A percentile compares a stretch with the other conserved stretches of the same genome.
phyloP scores from a whole-genome alignment of 2,888 invertebrate species.

The Callyntrura sp. region DNA sequence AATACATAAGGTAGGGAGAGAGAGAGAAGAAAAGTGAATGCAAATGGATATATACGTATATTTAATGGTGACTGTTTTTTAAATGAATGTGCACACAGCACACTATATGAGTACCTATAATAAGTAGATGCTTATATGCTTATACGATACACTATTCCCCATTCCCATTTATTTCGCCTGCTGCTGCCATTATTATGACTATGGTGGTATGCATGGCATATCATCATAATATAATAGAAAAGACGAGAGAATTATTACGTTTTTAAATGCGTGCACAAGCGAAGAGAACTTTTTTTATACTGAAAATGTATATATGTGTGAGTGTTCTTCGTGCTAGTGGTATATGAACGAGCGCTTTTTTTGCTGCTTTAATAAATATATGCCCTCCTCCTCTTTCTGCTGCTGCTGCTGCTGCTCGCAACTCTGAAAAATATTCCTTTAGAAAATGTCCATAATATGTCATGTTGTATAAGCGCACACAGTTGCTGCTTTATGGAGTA shows the following conservation, averaged over 20 bases:
- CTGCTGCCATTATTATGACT: constrained; percentile 26
- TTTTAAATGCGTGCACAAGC: constrained; percentile 59
- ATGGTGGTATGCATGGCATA: constrained; percentile 59
- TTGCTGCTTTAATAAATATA: constrained; percentile 46
- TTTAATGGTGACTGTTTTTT: constrained; percentile 31
- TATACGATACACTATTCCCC: too few relatives aligned
- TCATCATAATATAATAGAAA: constrained; percentile 56
- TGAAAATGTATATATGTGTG: background rate
- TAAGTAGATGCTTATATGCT: constrained; percentile 12
- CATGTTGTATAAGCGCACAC: constrained; percentile 42
- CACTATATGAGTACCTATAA: constrained; percentile 17
- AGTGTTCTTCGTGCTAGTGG: background rate
- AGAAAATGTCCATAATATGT: constrained; percentile 70
- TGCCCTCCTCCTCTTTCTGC: background rate
- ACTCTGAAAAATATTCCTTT: constrained; percentile 53
- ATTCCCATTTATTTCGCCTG: constrained; percentile 36
- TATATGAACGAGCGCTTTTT: constrained; percentile 28
- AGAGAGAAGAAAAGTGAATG: constrained; percentile 45
- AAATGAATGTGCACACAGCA: constrained; percentile 12
- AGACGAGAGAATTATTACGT: constrained; percentile 61
- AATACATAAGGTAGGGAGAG: constrained; percentile 17
- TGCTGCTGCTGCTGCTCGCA: background rate
- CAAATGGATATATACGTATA: constrained; percentile 38
- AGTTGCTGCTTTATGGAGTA: constrained; percentile 29
- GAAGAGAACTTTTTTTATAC: too few relatives aligned